A percentile compares a stretch with the other conserved stretches of the same genome.
These are phyloP conservation scores for Ailuropoda melanoleuca DNA, from an alignment of 2,113 vertebrate species.

Conservation along the genomic window DNA sequence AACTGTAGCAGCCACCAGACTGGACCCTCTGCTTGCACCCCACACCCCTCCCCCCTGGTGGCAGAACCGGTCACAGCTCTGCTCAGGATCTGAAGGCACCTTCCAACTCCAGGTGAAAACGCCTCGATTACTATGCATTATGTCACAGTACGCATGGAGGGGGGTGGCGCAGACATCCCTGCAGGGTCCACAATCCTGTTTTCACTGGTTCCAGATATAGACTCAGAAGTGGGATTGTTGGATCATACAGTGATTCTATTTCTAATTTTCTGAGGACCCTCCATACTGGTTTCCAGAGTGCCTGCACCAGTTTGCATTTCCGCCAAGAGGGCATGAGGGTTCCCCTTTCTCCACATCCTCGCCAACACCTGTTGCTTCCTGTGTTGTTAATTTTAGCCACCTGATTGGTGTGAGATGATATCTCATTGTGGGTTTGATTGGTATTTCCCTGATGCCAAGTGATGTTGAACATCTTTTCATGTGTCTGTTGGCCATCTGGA, in stretches of 20 bases:
- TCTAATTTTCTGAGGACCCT: neutral
- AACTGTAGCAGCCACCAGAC: neutral
- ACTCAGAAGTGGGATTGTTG: neutral
- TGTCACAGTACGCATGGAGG: neutral
- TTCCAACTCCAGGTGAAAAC: neutral
- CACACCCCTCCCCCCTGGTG: accelerated
- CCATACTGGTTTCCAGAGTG: neutral
- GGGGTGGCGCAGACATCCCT: neutral
- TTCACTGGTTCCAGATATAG: neutral
- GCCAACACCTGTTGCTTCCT: neutral
- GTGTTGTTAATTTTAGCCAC: neutral
- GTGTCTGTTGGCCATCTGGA: neutral
- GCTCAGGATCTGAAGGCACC: neutral
- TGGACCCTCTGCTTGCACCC: no score
- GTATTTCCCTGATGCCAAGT: neutral
- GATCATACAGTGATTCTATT: neutral
- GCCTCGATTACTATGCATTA: no score
- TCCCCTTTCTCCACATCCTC: neutral
- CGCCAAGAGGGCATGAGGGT: neutral
- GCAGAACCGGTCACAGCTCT: neutral
- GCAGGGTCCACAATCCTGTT: neutral
- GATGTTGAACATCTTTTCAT: neutral
- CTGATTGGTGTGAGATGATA: neutral
- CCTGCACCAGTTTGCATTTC: neutral
- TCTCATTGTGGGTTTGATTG: neutral